A percentile compares a stretch with the other conserved stretches of the same genome.
phyloP scores from a whole-genome alignment of 1,140 invertebrate species.

The Dendrolimus kikuchii region DNA sequence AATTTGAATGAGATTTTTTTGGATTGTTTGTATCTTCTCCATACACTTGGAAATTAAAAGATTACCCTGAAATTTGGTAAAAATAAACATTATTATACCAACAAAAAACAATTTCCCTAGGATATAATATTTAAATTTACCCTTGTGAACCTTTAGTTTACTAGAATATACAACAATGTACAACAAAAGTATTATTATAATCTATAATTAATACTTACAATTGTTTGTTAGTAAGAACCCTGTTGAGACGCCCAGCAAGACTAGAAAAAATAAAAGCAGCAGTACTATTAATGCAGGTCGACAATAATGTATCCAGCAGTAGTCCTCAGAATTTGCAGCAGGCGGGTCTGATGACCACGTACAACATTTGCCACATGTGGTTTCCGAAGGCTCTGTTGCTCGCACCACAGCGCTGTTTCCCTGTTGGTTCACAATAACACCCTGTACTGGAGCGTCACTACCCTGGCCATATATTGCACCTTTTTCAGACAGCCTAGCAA shows the following conservation, averaged over 20 bases:
- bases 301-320: slow-evolving; percentile 64
- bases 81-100: too few species aligned
- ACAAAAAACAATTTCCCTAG: too few species aligned
- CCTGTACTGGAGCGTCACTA: slow-evolving; percentile 58
- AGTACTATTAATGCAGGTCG: slow-evolving; percentile 56
- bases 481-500: slow-evolving; percentile 59
- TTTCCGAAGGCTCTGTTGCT: slow-evolving; percentile 29
- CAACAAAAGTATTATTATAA: neutral
- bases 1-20: too few species aligned
- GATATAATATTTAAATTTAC: too few species aligned
- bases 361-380: slow-evolving; percentile 47
- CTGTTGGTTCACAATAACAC: slow-evolving; percentile 69
- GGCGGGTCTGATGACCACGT: slow-evolving; percentile 32
- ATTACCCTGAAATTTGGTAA: too few species aligned
- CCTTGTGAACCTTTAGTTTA: neutral
- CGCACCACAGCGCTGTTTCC: slow-evolving; percentile 66
- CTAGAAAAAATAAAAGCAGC: slow-evolving; percentile 61
- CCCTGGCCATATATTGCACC: slow-evolving; percentile 48
- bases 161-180: neutral
- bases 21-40: too few species aligned
- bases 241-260: slow-evolving; percentile 62
- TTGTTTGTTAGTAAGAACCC: slow-evolving; percentile 67
- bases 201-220: slow-evolving; percentile 45
- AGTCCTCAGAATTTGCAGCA: slow-evolving; percentile 59
- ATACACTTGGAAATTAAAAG: too few species aligned